These are phyloP conservation scores for Andrena bicolor DNA, from an alignment of 2,888 invertebrate species.

Conservation along the genomic window DNA sequence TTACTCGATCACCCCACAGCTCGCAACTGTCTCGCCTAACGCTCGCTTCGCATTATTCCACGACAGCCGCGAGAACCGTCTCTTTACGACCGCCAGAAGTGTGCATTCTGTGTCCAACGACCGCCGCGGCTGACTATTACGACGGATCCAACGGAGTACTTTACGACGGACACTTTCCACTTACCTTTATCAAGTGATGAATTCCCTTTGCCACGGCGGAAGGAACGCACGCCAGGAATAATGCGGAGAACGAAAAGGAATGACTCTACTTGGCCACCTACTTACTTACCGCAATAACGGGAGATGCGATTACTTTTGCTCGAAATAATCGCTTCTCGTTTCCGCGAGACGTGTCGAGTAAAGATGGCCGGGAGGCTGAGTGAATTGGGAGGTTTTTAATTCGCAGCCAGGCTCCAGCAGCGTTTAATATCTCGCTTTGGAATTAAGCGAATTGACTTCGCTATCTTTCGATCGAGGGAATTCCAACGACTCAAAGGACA, in stretches of 20 bases:
- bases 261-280: constrained; percentile 3
- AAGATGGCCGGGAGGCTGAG: neutral
- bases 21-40: neutral
- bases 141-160: neutral
- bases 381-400: constrained; percentile 20
- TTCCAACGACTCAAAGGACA: neutral
- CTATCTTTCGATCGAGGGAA: constrained; percentile 4
- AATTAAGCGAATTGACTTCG: neutral
- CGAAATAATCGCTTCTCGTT: neutral
- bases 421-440: neutral
- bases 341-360: neutral
- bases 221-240: neutral
- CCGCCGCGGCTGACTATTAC: neutral
- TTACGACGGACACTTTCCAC: constrained; percentile 16
- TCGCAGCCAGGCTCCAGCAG: neutral
- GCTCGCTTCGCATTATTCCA: neutral
- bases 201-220: neutral
- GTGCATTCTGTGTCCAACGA: neutral
- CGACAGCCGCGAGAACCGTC: neutral
- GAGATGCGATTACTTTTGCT: neutral
- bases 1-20: neutral
- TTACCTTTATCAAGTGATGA: constrained; percentile 37
- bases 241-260: constrained; percentile 24
- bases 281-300: neutral
- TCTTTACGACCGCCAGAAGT: neutral